Conservation (phyloP, 2,888 invertebrate genomes). For the Halictus quadricinctus region DNA sequence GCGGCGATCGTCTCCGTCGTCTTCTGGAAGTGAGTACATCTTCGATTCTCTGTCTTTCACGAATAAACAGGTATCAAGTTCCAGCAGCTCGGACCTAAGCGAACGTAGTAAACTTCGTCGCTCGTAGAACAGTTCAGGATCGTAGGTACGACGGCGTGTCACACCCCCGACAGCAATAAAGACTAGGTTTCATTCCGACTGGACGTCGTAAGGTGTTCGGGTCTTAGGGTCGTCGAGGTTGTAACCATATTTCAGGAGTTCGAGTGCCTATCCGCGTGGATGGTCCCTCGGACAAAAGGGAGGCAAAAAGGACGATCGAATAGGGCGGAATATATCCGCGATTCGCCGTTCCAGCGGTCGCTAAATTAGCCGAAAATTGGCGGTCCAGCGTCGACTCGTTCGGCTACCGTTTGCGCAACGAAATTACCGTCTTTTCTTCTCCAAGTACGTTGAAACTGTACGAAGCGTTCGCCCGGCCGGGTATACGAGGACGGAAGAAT, state of each 20-base stretch:
- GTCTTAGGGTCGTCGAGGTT: slow-evolving; percentile 54
- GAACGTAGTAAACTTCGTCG: not conserved
- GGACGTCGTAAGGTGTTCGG: slow-evolving; percentile 60
- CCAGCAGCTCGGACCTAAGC: not conserved
- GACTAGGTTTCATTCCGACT: slow-evolving; percentile 61
- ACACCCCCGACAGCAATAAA: slow-evolving; percentile 51
- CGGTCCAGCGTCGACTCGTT: slow-evolving; percentile 21
- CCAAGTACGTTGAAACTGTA: not conserved
- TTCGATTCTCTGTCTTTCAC: not conserved
- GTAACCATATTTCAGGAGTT: slow-evolving; percentile 66
- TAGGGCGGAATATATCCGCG: slow-evolving; percentile 3
- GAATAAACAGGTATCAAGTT: no score
- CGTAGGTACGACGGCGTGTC: slow-evolving; percentile 14
- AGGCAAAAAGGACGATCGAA: slow-evolving; percentile 14
- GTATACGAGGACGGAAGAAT: not conserved
- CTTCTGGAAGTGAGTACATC: slow-evolving; percentile 92
- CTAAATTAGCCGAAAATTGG: slow-evolving; percentile 71
- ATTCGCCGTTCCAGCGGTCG: slow-evolving; percentile 58
- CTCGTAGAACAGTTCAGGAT: slow-evolving; percentile 47
- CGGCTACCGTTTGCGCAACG: slow-evolving; percentile 25
- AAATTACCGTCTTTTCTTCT: not conserved
- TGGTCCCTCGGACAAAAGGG: slow-evolving; percentile 9
- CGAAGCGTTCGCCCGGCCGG: not conserved
- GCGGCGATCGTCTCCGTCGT: slow-evolving; percentile 91
- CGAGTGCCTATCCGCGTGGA: slow-evolving; percentile 53